A percentile compares a stretch with the other conserved stretches of the same genome.
These are phyloP conservation scores for Apaloderma vittatum DNA, from an alignment of 2,113 vertebrate species.

Conservation along the genomic window DNA sequence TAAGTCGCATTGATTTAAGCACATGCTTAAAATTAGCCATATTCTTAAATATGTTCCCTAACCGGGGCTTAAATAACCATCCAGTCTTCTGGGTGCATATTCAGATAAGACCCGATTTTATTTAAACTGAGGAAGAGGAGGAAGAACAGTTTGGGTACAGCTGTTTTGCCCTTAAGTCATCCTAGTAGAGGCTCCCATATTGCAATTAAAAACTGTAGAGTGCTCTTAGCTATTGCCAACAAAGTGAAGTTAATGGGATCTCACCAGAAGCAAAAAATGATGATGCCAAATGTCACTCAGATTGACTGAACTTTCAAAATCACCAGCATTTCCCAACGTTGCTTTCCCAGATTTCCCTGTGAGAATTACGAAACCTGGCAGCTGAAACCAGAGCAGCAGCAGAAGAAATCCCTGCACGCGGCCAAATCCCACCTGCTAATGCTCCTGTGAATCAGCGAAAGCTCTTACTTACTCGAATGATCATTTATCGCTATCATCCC, in stretches of 20 bases:
- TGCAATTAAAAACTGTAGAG: not conserved
- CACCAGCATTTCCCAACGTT: constrained; percentile 5
- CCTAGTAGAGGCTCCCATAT: not conserved
- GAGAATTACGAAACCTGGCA: not conserved
- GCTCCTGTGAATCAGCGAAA: not conserved
- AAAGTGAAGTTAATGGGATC: not conserved
- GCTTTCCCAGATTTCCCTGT: constrained; percentile 4
- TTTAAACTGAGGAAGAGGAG: constrained; percentile 12
- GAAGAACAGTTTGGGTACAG: constrained; percentile 24
- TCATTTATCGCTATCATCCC: not conserved
- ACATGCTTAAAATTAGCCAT: constrained; percentile 59
- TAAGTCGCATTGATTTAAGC: constrained; percentile 65
- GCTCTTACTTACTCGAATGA: not conserved
- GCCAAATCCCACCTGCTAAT: not conserved
- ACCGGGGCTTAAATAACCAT: not conserved
- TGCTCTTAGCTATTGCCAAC: not conserved
- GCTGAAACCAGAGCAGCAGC: not conserved
- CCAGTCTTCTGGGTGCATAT: constrained; percentile 35
- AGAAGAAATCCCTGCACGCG: not conserved
- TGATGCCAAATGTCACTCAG: constrained; percentile 17
- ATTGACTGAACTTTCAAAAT: constrained; percentile 33
- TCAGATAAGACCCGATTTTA: constrained; percentile 35
- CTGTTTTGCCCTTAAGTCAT: constrained; percentile 50
- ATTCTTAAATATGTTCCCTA: constrained; percentile 59
- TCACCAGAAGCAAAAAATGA: constrained; percentile 24